phyloP scores from a whole-genome alignment of 2,888 invertebrate genomes.

The Formica aserva region DNA sequence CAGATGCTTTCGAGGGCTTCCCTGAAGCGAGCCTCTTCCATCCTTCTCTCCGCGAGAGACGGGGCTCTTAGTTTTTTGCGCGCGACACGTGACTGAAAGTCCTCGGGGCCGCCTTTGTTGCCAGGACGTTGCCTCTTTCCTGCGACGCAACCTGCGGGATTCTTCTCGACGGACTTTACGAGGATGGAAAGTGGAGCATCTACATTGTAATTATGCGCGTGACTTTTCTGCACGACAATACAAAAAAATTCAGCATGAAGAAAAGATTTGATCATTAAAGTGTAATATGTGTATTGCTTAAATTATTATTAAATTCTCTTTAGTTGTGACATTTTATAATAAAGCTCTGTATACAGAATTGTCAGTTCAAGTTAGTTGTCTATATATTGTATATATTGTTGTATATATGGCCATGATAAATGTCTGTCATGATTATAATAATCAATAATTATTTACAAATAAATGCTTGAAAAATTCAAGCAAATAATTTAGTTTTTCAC shows the following conservation, averaged over 20 bases:
- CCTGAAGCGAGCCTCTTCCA: conserved; percentile 46
- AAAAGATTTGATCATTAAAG: not conserved
- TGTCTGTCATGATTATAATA: not conserved
- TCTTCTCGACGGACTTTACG: conserved; percentile 49
- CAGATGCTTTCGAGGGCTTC: conserved; percentile 67
- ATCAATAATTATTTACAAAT: not conserved
- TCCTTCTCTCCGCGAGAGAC: conserved; percentile 63
- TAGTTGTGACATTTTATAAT: not conserved
- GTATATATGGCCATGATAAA: not conserved
- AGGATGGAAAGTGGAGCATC: conserved; percentile 57
- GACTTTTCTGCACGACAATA: conserved; percentile 4
- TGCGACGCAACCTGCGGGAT: conserved; percentile 38
- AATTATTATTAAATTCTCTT: not conserved
- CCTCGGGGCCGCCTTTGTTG: conserved; percentile 70
- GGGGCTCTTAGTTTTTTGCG: conserved; percentile 69
- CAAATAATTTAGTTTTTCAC: not conserved
- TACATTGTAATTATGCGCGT: conserved; percentile 34
- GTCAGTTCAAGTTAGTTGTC: not conserved
- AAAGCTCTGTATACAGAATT: conserved; percentile 2
- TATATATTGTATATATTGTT: not conserved
- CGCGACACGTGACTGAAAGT: conserved; percentile 73
- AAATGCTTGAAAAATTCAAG: not conserved
- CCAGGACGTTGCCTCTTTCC: conserved; percentile 57
- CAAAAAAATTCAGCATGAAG: not conserved
- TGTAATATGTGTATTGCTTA: not conserved